These are phyloP conservation scores for Cheracebus regulus DNA, from an alignment of 2,797 vertebrate species.

Conservation along the genomic window DNA sequence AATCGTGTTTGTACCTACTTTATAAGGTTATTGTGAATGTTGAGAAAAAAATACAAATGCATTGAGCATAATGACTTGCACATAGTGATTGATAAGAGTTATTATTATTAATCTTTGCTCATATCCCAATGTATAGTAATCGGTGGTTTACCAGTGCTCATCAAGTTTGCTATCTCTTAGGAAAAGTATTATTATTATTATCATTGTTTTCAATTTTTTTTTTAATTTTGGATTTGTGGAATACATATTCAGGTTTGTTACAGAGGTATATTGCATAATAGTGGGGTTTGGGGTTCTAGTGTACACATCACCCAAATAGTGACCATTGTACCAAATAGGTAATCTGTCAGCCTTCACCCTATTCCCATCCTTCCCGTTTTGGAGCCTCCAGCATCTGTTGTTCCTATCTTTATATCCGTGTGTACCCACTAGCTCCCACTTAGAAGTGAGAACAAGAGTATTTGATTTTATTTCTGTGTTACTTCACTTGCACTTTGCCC, in stretches of 20 bases:
- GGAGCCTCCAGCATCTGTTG: not conserved
- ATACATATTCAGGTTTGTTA: not conserved
- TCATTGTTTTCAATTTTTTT: not conserved
- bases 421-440: not conserved
- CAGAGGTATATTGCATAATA: not conserved
- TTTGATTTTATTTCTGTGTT: not conserved
- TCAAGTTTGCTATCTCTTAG: not conserved
- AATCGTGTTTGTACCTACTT: not conserved
- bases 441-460: not conserved
- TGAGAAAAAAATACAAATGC: not conserved
- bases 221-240: not conserved
- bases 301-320: not conserved
- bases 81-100: not conserved
- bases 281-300: not conserved
- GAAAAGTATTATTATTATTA: not conserved
- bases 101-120: not conserved
- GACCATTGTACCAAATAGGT: not conserved
- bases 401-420: not conserved
- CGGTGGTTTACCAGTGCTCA: not conserved
- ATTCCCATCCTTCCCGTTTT: not conserved
- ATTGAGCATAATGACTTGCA: not conserved
- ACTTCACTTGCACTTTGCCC: not conserved
- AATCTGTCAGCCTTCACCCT: not conserved
- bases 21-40: not conserved
- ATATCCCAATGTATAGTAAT: not conserved